phyloP scores from a whole-genome alignment of 2,113 vertebrate genomes.

The Pomatorhinus ruficollis region DNA sequence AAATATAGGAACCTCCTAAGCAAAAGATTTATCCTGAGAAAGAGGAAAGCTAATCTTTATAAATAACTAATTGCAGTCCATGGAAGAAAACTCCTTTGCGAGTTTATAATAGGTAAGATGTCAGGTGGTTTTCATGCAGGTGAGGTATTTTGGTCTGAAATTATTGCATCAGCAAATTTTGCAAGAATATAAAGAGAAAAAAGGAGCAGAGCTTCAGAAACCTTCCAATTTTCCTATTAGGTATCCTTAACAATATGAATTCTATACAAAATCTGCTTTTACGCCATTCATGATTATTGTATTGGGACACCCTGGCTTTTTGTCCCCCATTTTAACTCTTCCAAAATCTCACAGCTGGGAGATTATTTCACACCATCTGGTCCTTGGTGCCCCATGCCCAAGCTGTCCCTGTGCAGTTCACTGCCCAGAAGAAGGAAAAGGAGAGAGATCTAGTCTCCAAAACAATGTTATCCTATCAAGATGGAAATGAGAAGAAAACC shows the following conservation, averaged over 20 bases:
- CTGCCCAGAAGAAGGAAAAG: not conserved
- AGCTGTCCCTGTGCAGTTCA: not conserved
- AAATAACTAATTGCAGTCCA: not conserved
- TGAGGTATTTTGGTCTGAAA: not conserved
- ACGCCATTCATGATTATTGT: not conserved
- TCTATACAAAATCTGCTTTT: not conserved
- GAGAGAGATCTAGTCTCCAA: not conserved
- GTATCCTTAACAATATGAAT: not conserved
- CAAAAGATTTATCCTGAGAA: not conserved
- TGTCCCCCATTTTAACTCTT: not conserved
- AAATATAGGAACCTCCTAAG: not conserved
- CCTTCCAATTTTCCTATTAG: not conserved
- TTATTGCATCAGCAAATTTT: not conserved
- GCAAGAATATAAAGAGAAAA: not conserved
- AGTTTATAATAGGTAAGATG: not conserved
- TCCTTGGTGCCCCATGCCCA: accelerated
- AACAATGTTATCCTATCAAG: not conserved
- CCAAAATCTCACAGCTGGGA: not conserved
- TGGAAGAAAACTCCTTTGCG: not conserved
- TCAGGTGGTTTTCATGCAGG: not conserved
- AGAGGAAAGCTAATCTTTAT: not conserved
- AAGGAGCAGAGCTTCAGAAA: not conserved
- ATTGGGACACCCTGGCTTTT: accelerated
- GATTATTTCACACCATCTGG: not conserved
- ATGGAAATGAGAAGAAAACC: not conserved